Conservation (phyloP, 2,113 vertebrate species). For the Notechis scutatus region DNA sequence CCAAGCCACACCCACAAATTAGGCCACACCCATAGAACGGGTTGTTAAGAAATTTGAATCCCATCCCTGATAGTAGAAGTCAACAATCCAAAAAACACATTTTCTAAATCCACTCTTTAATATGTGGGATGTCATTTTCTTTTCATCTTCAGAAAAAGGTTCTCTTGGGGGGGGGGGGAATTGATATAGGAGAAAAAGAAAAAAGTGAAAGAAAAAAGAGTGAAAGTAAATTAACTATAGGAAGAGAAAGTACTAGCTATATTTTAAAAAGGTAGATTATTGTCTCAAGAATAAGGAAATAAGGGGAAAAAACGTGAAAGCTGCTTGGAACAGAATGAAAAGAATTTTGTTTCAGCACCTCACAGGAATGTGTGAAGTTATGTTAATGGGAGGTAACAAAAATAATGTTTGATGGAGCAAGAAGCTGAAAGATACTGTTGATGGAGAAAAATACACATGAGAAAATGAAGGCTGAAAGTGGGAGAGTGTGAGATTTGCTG, state of each 20-base stretch:
- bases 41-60: no score
- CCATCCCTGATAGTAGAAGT: not conserved
- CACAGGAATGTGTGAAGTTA: not conserved
- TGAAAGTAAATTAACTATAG: not conserved
- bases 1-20: no score
- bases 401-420: not conserved
- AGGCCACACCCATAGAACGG: no score
- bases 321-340: not conserved
- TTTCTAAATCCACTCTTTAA: not conserved
- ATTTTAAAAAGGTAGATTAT: not conserved
- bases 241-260: not conserved
- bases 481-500: not conserved
- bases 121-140: not conserved
- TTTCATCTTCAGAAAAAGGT: not conserved
- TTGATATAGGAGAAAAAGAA: not conserved
- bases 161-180: no score
- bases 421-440: not conserved
- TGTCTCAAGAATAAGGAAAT: not conserved
- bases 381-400: not conserved
- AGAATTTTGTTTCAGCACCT: not conserved
- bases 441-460: not conserved
- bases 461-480: not conserved
- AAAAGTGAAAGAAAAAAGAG: not conserved
- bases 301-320: not conserved
- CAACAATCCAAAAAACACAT: not conserved